Base-by-base conservation (phyloP, 2,888 invertebrate species). In the Harmothoe impar region DNA sequence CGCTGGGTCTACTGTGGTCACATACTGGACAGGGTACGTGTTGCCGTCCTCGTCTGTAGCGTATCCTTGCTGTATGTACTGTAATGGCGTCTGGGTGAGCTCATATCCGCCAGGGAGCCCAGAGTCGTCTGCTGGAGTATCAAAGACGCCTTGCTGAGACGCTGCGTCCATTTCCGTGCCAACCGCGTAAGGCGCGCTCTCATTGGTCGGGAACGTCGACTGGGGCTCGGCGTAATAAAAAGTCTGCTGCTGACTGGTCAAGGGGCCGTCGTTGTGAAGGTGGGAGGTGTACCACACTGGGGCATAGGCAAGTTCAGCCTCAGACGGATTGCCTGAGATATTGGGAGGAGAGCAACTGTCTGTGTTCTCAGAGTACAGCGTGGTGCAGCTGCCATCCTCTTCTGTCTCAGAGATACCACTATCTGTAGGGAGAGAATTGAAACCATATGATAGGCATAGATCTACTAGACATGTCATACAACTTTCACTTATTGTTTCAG, bases 211-310 rank as follows among this genome's bases (percentile, higher is more conserved):
- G 25, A 0, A 29, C 29, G 29, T 0, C 72, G 12, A 15, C 72
- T 72, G 72, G 43, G 43, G 43, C 43, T 43, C 43, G 5, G 5
- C 3, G 43, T 10, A 43, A 10, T 43, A 43, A 25, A 7, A 72
- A 25, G 12, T 7, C n/a, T 29, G 25, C 72, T 72, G 72, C 7
- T 15, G 12, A 25, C 1, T n/a, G 25, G 29, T 5, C 29, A 29
- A 15, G 25, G 25, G 25, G n/a, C n/a, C 31, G 3, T 7, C 29
- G 25, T 23, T 72, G 1, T 72, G 29, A 25, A 72, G 20, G 72
- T 72, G 72, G 17, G 72, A 29, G 72, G 72, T 72, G 72, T 72
- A 72, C 72, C 72, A 72, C n/a, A 72, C 29, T 5, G 72, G 72
- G 29, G 72, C 72, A 25, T 72, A 72, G 72, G 72, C 72, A 7